These are phyloP conservation scores for Cherax quadricarinatus DNA, from an alignment of 1,140 invertebrate species.

Conservation along the genomic window DNA sequence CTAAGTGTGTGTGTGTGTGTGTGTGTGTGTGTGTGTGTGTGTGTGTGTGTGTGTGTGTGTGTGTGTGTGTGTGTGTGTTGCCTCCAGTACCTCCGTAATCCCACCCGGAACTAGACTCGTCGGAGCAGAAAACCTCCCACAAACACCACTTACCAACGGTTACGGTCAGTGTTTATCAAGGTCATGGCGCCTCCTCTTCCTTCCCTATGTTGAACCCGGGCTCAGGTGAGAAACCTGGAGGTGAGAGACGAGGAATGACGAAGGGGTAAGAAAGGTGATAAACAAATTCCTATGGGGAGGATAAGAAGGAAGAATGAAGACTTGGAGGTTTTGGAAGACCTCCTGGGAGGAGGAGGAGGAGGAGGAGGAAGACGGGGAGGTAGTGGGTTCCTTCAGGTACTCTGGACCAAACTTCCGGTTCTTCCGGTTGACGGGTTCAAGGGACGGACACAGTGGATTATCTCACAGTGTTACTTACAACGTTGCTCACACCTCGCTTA, in stretches of 20 bases:
- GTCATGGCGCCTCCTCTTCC: not conserved
- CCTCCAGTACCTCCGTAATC: slow-evolving; percentile 4
- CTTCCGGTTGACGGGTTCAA: slow-evolving; percentile 26
- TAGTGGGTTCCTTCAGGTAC: slow-evolving; percentile 2
- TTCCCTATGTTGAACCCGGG: not conserved
- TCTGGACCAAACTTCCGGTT: slow-evolving; percentile 37
- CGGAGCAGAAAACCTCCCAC: slow-evolving; percentile 32
- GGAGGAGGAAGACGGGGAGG: not conserved
- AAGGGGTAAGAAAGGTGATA: not conserved
- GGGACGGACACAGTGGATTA: slow-evolving; percentile 47
- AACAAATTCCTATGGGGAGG: not conserved
- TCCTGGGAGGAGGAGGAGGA: not conserved
- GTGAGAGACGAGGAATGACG: not conserved
- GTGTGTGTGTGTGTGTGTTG: not conserved
- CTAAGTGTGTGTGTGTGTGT: too few relatives aligned
- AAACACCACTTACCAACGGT: slow-evolving; percentile 59
- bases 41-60: too few relatives aligned
- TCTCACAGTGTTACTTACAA: not conserved
- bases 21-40: not conserved
- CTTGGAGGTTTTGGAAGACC: not conserved
- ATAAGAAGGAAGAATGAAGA: too few relatives aligned
- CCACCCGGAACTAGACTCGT: slow-evolving; percentile 31
- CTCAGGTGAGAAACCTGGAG: not conserved
- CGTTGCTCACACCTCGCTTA: too few relatives aligned
- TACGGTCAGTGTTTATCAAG: slow-evolving; percentile 39